A percentile compares a stretch with the other conserved stretches of the same genome.
Evolutionary conservation across 1,140 invertebrate species (phyloP).

Genomic region (Drosophila nikananu): DNA sequence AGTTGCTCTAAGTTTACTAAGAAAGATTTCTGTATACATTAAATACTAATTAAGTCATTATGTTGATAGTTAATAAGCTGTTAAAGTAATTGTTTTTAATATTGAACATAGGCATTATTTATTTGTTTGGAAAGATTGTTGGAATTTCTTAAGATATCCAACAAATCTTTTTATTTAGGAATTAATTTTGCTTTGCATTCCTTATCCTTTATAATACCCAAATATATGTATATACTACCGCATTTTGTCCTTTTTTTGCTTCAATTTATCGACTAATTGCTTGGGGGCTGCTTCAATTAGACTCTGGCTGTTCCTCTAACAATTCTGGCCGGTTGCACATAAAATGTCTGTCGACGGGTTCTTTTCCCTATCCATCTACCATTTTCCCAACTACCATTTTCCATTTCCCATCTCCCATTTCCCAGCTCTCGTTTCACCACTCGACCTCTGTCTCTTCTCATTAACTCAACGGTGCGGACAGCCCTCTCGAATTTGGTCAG

Average conservation of each 20-base stretch:
- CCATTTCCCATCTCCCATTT: neutral
- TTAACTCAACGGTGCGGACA: constrained; percentile 76
- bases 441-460: constrained; percentile 61
- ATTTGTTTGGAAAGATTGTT: neutral
- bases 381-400: neutral
- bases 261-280: constrained; percentile 63
- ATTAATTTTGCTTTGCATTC: neutral
- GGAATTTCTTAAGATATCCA: neutral
- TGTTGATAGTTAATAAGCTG: too few species aligned
- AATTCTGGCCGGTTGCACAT: constrained; percentile 64
- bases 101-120: too few species aligned
- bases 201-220: neutral
- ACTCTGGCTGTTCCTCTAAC: constrained; percentile 47
- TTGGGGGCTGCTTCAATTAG: constrained; percentile 68
- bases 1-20: neutral
- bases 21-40: neutral
- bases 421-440: neutral
- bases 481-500: constrained; percentile 51
- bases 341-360: constrained; percentile 55
- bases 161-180: neutral
- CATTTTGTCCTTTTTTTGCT: constrained; percentile 23
- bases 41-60: too few species aligned
- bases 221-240: constrained; percentile 12
- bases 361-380: constrained; percentile 4
- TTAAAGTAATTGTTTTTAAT: neutral